A percentile compares a stretch with the other conserved stretches of the same genome.
phyloP scores from a whole-genome alignment of 2,113 vertebrate species.

The Syngnathus floridae region DNA sequence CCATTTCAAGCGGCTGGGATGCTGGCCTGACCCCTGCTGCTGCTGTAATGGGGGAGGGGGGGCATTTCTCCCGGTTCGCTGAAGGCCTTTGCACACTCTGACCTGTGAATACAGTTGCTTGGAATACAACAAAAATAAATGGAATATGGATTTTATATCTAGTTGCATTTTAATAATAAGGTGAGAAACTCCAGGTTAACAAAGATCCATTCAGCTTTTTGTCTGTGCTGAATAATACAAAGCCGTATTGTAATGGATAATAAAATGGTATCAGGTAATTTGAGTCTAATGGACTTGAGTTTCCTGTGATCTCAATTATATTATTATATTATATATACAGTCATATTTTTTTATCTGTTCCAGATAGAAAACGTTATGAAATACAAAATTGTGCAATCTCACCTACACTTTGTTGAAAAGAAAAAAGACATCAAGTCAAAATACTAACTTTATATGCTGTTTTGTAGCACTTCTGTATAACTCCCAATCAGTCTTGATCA shows the following conservation, averaged over 20 bases:
- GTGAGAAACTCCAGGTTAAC: too few species aligned
- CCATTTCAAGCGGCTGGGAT: conserved; percentile 72
- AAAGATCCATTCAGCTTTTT: not conserved
- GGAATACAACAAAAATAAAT: conserved; percentile 20
- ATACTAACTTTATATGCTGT: not conserved
- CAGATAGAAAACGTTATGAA: not conserved
- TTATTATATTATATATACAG: not conserved
- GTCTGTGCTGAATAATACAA: not conserved
- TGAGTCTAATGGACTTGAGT: not conserved
- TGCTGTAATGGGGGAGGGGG: conserved; percentile 61
- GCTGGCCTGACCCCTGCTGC: conserved; percentile 73
- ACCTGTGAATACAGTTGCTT: conserved; percentile 45
- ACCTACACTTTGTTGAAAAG: not conserved
- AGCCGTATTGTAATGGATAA: not conserved
- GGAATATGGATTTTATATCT: conserved; percentile 32
- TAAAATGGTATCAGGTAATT: not conserved
- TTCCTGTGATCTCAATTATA: not conserved
- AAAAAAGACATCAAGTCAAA: not conserved
- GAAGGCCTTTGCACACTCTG: conserved; percentile 58
- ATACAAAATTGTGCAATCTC: not conserved
- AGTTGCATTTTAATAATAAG: not conserved
- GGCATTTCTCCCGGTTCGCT: conserved; percentile 61
- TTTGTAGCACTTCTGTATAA: not conserved
- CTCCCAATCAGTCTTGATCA: not conserved
- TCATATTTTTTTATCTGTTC: not conserved